A percentile compares a stretch with the other conserved stretches of the same genome.
Evolutionary conservation across 2,113 vertebrate genomes (phyloP).

Genomic region (Willisornis vidua): DNA sequence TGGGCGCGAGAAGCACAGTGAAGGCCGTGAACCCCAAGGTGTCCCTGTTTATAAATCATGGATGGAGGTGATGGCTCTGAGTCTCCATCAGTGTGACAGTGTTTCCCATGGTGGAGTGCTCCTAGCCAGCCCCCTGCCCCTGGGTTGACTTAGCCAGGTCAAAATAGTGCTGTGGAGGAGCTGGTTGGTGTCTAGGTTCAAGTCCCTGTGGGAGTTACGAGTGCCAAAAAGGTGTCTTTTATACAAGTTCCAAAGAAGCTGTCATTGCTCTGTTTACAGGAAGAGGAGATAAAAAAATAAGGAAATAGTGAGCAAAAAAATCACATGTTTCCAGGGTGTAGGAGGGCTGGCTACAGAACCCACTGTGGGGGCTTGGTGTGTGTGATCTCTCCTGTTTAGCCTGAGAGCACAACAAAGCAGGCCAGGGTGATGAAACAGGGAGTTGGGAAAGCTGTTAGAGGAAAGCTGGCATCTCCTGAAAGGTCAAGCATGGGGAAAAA

Average conservation of each 20-base stretch:
- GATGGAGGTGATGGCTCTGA: not conserved
- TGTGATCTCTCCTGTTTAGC: not conserved
- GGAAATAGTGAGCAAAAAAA: not conserved
- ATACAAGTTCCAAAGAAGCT: not conserved
- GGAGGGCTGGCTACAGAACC: not conserved
- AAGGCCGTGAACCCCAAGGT: not conserved
- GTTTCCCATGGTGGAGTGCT: not conserved
- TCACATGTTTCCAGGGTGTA: not conserved
- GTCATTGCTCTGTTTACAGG: not conserved
- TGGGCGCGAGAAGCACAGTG: rapidly evolving
- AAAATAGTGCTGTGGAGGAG: not conserved
- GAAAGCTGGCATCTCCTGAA: not conserved
- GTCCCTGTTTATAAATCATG: not conserved
- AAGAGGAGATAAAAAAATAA: not conserved
- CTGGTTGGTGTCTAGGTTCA: not conserved
- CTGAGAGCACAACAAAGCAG: not conserved
- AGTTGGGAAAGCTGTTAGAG: not conserved
- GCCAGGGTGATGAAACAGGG: not conserved
- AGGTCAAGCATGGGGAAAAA: not conserved
- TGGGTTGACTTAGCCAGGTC: not conserved
- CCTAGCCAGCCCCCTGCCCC: not conserved
- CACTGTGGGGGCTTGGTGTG: rapidly evolving
- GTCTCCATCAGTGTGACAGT: not conserved
- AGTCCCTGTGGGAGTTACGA: not conserved
- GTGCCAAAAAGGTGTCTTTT: not conserved